Base-by-base conservation (phyloP, 2,113 vertebrate species). In the Chloropsis cyanopogon region DNA sequence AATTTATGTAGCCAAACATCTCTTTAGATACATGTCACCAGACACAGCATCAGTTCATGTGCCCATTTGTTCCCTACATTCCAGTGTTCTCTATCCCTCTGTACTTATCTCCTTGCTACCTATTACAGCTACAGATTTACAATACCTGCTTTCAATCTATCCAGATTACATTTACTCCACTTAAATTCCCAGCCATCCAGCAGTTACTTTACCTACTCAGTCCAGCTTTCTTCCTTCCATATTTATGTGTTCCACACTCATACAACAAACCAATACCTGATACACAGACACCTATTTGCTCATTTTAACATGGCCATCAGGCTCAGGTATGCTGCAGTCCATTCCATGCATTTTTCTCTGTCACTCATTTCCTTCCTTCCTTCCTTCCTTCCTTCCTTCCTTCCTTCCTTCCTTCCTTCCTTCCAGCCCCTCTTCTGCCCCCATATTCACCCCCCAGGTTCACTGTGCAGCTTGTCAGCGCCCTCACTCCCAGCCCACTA, bases 391-490 rank as follows among this genome's bases (percentile, higher is more conserved):
- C 11, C 7, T 17, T 35, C 47, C 20, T 41, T 44, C 42, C 16
- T 24, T 14, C 25, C 14, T 47, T 6, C 24, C 4, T 39, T 28
- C 15, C 12, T 37, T 16, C 17, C 15, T 37, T 12, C 46, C 11
- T 31, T 18, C n/a, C 82, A 88, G 10, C 0, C 1, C 16, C 23
- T n/a, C 39, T 50, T 59, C n/a, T 44, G 7, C 28, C 41, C 50
- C 9, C 4, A 1, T 7, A 11, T n/a, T 39, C 52, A 47, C 6
- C 54, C 59, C 50, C 2, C 4, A 6, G 41, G 5, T 60, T 65
- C 13, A 4, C 41, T 2, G 1, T 2, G 16, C 49, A 83, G 39
- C 31, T 33, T 1, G 0, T 31, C 57, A 89, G 12, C 7, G 33
- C 15, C 17, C 47, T 47, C 68, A 39, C 5, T 85, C 56, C 46